Conservation (phyloP, 2,113 vertebrate species). For the Boleophthalmus pectinirostris region DNA sequence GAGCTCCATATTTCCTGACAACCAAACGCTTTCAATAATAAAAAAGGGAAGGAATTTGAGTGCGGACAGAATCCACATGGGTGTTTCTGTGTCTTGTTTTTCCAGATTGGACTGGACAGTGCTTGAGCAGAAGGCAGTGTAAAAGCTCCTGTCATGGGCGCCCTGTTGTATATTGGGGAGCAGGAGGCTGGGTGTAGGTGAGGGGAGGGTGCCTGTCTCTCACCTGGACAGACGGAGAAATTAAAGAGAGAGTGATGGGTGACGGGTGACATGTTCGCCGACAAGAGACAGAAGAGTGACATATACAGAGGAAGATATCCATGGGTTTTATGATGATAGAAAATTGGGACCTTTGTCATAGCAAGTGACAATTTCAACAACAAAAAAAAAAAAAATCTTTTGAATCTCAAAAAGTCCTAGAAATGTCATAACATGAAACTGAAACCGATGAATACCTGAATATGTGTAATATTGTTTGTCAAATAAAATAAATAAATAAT, state of each 20-base stretch:
- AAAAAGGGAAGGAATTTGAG: slow-evolving; percentile 48
- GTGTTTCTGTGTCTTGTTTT: slow-evolving; percentile 28
- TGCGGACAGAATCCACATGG: slow-evolving; percentile 47
- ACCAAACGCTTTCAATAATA: slow-evolving; percentile 34
- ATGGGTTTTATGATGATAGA: too few species aligned
- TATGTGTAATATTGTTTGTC: too few species aligned
- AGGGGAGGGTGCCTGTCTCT: slow-evolving; percentile 22
- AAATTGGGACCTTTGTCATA: too few species aligned
- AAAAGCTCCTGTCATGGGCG: slow-evolving; percentile 17
- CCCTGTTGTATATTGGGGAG: slow-evolving; percentile 12
- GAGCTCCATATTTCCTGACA: neutral
- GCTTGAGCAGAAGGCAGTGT: slow-evolving; percentile 22
- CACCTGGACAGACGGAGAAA: slow-evolving; percentile 44
- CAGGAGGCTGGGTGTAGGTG: slow-evolving; percentile 15
- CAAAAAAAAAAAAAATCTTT: too few species aligned
- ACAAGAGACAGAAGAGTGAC: slow-evolving; percentile 16
- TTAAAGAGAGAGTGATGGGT: slow-evolving; percentile 39
- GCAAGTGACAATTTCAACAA: too few species aligned
- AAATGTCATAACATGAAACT: too few species aligned
- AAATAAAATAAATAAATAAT: too few species aligned
- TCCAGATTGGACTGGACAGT: slow-evolving; percentile 40
- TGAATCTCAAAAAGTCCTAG: too few species aligned
- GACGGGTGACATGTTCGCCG: slow-evolving; percentile 35
- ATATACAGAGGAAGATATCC: neutral
- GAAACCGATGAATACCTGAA: too few species aligned